phyloP scores from a whole-genome alignment of 2,113 vertebrate genomes.

The Grammomys surdaster region DNA sequence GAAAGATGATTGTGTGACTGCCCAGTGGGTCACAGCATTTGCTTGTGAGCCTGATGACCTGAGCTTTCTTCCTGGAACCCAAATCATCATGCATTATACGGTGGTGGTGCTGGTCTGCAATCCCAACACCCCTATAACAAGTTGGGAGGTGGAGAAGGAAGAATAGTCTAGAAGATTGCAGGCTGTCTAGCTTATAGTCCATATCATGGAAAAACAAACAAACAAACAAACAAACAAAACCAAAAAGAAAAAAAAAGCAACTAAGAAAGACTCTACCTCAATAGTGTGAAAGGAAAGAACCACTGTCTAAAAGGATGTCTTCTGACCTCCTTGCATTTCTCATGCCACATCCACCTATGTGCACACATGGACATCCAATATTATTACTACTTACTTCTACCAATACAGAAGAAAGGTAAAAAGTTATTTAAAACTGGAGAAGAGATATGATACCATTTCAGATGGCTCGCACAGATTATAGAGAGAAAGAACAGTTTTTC shows the following conservation, averaged over 20 bases:
- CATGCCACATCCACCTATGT: background rate
- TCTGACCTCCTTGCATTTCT: background rate
- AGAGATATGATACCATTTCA: background rate
- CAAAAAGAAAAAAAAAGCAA: no score
- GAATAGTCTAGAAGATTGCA: background rate
- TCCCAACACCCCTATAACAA: background rate
- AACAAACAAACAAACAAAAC: no score
- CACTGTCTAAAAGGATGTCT: no score
- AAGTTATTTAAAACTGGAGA: background rate
- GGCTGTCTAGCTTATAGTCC: background rate
- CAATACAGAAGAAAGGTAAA: constrained; percentile 9
- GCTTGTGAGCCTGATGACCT: background rate
- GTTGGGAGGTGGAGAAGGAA: background rate
- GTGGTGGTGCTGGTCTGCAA: background rate
- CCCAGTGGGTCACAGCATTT: background rate
- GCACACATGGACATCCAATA: background rate
- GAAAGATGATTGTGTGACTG: background rate
- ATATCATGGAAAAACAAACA: background rate
- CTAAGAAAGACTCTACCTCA: background rate
- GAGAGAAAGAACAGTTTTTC: background rate
- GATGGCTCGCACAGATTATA: constrained; percentile 17
- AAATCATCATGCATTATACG: background rate
- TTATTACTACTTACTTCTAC: no score
- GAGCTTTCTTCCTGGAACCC: background rate
- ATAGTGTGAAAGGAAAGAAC: background rate